Conservation (phyloP, 2,888 invertebrate species). For the Nipponacmea schrenckii region DNA sequence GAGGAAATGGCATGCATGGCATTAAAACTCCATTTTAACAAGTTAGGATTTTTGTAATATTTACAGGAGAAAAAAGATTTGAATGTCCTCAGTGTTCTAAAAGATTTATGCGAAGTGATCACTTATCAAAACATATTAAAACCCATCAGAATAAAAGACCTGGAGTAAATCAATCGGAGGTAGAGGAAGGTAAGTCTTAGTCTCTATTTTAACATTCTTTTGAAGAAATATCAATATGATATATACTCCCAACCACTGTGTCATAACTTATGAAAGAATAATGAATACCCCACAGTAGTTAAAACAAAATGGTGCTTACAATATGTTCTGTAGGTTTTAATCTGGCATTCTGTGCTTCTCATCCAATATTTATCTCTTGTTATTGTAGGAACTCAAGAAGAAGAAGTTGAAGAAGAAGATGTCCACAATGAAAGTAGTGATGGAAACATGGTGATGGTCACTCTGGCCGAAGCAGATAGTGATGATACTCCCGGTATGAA, state of each 20-base stretch:
- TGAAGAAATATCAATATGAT: no score
- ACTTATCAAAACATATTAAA: conserved; percentile 90
- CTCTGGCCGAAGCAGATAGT: background rate
- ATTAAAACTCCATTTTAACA: no score
- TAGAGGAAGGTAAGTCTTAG: background rate
- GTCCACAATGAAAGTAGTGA: background rate
- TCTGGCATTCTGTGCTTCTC: no score
- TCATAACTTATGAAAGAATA: no score
- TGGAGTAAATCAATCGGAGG: conserved; percentile 14
- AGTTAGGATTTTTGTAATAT: background rate
- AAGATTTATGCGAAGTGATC: conserved; percentile 91
- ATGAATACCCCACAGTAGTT: no score
- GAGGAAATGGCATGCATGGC: no score
- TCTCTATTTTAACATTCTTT: background rate
- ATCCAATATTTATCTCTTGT: background rate
- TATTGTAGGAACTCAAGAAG: background rate
- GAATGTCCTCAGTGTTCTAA: conserved; percentile 88
- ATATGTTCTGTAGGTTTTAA: no score
- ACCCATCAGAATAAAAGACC: conserved; percentile 74
- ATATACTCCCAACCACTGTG: no score
- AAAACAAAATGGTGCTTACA: no score
- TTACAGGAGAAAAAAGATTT: conserved; percentile 83
- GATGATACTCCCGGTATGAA: background rate
- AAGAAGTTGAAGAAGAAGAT: background rate
- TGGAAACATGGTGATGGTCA: background rate